A percentile compares a stretch with the other conserved stretches of the same genome.
phyloP scores from a whole-genome alignment of 2,113 vertebrate species.

The Chaetorhynchus papuensis region DNA sequence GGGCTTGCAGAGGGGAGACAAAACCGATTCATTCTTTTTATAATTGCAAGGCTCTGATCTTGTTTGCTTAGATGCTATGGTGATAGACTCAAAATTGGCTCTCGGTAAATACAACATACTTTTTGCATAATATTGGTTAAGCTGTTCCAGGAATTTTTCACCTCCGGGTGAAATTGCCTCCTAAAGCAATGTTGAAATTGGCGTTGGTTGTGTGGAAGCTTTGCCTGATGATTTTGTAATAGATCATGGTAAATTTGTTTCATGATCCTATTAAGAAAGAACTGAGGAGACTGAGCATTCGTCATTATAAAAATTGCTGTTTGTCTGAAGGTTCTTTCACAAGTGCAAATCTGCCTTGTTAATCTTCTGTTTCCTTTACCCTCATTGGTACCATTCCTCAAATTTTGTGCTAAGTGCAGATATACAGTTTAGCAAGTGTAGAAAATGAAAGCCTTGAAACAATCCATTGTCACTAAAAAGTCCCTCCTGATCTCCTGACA shows the following conservation, averaged over 20 bases:
- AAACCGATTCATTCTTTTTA: slow-evolving; percentile 66
- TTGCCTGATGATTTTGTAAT: slow-evolving; percentile 55
- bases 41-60: slow-evolving; percentile 65
- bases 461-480: not conserved
- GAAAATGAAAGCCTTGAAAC: not conserved
- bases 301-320: slow-evolving; percentile 31
- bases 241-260: slow-evolving; percentile 52
- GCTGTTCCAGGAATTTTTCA: slow-evolving; percentile 66
- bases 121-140: slow-evolving; percentile 67
- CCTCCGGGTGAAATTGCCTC: slow-evolving; percentile 58
- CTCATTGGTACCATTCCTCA: not conserved
- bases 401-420: not conserved
- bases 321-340: slow-evolving; percentile 13
- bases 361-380: slow-evolving; percentile 19
- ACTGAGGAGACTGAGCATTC: slow-evolving; percentile 9
- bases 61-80: slow-evolving; percentile 59
- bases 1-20: not conserved
- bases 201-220: slow-evolving; percentile 28
- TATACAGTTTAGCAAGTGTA: not conserved
- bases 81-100: slow-evolving; percentile 61
- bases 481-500: not conserved
- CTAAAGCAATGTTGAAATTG: slow-evolving; percentile 62
- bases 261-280: slow-evolving; percentile 50
- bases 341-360: slow-evolving; percentile 30
- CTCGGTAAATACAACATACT: slow-evolving; percentile 58